Evolutionary conservation across 2,797 vertebrate genomes (phyloP).

Genomic region (Sebastes steindachneri): DNA sequence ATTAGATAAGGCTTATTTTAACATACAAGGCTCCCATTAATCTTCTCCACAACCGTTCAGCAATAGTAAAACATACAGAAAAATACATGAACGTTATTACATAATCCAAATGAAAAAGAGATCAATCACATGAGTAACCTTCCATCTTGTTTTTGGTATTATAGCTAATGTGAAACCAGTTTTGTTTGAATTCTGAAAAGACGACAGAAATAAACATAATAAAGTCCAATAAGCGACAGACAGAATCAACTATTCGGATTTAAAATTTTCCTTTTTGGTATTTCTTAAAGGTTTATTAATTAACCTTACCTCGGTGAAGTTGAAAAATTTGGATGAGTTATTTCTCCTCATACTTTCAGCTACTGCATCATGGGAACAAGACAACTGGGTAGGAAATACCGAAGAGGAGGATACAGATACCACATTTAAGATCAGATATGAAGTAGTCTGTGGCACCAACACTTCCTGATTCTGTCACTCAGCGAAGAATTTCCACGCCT

Average conservation of each 20-base stretch:
- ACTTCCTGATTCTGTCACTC: slow-evolving; percentile 32
- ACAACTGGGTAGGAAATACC: slow-evolving; percentile 59
- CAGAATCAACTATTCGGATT: background rate
- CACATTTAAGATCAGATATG: slow-evolving; percentile 65
- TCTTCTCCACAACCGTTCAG: background rate
- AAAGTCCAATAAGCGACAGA: background rate
- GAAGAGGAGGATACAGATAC: slow-evolving; percentile 53
- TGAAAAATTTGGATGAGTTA: slow-evolving; percentile 71
- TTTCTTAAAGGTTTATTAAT: background rate
- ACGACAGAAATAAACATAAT: background rate
- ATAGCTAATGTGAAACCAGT: background rate
- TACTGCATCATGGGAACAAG: slow-evolving; percentile 29
- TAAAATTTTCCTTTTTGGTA: background rate
- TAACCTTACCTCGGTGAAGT: slow-evolving; percentile 73
- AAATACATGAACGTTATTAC: background rate
- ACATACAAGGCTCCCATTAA: background rate
- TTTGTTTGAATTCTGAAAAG: background rate
- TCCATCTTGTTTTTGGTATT: background rate
- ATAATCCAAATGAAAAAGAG: background rate
- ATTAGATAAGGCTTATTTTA: background rate
- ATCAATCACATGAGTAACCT: background rate
- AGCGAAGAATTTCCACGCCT: slow-evolving; percentile 40
- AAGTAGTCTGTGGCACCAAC: slow-evolving; percentile 25
- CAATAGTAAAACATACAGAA: background rate
- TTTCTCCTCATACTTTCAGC: slow-evolving; percentile 64